Base-by-base conservation (phyloP, 35 echinoderm and acorn worm species). In the Ptychodera flava region DNA sequence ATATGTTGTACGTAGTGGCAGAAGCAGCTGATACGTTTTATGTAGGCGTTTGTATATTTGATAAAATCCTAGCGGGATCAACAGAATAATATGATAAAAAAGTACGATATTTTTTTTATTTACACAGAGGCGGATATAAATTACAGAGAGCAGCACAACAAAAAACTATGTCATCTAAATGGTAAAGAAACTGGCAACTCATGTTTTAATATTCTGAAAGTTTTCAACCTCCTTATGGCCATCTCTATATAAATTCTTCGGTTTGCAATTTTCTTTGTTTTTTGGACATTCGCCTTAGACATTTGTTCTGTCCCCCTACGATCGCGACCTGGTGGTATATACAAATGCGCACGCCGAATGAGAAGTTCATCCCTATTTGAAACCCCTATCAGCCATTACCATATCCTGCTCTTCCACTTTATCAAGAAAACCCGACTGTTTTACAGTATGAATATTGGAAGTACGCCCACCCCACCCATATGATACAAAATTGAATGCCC, bases 191-290 rank as follows among this genome's bases (percentile, higher is more conserved):
- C 90, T 1, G 88, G 88, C 28, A 93, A 29, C 77, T 79, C 86
- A 36, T 90, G 78, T 34, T 87, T 81, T 52, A 93, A 87, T 83
- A 93, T 90, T 0, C 31, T n/a, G 87, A 93, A 93, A 80, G 88
- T 90, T 75, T 93, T 93, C 22, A 93, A 34, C 27, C 88, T 89
- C 0, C 88, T 84, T 86, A 90, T 90, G 33, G 92, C 92, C 32
- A 88, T 35, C 38, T 93, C 92, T 53, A 90, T 88, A 53, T 90
- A 88, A 6, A 93, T 90, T 34, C 88, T 31, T 0, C 84, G 35
- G 86, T 93, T 90, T 1, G 92, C 92, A 35, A 93, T 53, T 35
- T 85, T 92, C 28, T 92, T 89, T 79, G 64, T 88, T 85, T 85
- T 81, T 33, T 15, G 27, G 31, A 92, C 91, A 27, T 92, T 35